Evolutionary conservation across 2,113 vertebrate genomes (phyloP).

Genomic region (Urocynchramus pylzowi): DNA sequence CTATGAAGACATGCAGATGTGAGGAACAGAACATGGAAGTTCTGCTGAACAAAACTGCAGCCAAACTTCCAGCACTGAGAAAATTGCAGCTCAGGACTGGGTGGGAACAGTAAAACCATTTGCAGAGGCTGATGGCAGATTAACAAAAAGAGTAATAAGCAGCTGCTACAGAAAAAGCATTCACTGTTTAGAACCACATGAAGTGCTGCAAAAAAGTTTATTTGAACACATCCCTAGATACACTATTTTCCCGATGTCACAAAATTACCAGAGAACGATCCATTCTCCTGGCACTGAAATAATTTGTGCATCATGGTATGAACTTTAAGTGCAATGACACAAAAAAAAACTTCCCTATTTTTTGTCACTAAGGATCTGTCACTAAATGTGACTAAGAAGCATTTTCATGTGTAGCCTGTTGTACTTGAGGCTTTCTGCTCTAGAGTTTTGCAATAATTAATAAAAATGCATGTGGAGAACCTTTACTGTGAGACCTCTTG

Average conservation of each 20-base stretch:
- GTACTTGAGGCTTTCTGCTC: neutral
- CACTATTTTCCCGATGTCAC: neutral
- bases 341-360: neutral
- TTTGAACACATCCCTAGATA: neutral
- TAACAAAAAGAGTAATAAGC: neutral
- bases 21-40: neutral
- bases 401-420: neutral
- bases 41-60: neutral
- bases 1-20: neutral
- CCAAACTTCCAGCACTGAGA: neutral
- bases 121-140: neutral
- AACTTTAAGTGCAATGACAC: neutral
- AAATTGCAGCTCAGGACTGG: neutral
- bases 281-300: neutral
- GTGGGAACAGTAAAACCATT: neutral
- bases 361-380: too few relatives aligned
- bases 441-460: neutral
- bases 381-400: neutral
- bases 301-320: rapidly evolving
- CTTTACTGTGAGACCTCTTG: neutral
- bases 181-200: neutral
- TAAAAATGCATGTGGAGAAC: neutral
- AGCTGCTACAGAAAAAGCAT: neutral
- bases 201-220: neutral
- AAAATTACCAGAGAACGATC: neutral